Percentiles rank a stretch among this genome's conserved stretches.
phyloP scores from a whole-genome alignment of 2,888 invertebrate species.

The Myopa tessellatipennis region DNA sequence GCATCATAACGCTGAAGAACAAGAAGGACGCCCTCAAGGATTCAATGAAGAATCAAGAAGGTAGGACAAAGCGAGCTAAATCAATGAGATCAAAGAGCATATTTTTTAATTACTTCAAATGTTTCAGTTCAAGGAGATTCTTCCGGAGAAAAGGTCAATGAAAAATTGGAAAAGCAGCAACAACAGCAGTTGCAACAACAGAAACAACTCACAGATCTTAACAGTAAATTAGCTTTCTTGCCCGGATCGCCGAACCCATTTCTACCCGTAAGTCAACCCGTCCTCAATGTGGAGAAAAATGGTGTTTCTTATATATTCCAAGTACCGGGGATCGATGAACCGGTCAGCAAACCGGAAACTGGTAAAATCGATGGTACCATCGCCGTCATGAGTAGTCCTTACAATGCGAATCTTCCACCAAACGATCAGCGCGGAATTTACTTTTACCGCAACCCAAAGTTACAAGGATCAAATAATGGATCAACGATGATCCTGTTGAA shows the following conservation, averaged over 20 bases:
- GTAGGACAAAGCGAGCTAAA: background rate
- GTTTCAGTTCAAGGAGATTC: background rate
- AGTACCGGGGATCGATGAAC: background rate
- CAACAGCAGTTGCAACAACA: background rate
- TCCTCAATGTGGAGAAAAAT: background rate
- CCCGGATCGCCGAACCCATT: slow-evolving; percentile 1
- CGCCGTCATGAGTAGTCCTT: background rate
- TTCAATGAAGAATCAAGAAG: background rate
- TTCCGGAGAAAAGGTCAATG: background rate
- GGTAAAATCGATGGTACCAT: background rate
- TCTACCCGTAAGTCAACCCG: background rate
- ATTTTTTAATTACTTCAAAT: background rate
- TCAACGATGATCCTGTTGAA: background rate
- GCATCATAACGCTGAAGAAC: slow-evolving; percentile 8
- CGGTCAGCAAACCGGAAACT: background rate
- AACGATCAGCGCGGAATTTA: background rate
- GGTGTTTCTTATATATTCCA: background rate
- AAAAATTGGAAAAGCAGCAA: background rate
- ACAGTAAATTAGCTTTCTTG: background rate
- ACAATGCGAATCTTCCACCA: background rate
- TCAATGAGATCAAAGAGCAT: background rate
- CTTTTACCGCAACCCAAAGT: background rate
- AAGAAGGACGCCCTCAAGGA: slow-evolving; percentile 11
- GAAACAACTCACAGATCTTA: background rate
- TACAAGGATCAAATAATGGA: background rate